Percentiles rank a stretch among this genome's conserved stretches.
Evolutionary conservation across 2,888 invertebrate species (phyloP).

Genomic region (Scaptomyza reducta): DNA sequence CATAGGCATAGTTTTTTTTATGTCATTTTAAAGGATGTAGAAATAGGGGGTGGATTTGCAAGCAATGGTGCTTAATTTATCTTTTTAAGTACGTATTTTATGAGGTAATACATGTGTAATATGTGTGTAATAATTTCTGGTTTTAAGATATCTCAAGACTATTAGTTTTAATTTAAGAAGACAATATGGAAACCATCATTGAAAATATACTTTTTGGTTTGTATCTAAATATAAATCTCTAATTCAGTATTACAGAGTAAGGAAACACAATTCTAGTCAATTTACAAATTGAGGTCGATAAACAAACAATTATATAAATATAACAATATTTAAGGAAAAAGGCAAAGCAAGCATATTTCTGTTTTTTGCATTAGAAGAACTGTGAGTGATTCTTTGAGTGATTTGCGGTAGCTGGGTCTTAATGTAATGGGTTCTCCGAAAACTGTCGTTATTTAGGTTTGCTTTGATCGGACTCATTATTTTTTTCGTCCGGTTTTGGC

Average conservation of each 20-base stretch:
- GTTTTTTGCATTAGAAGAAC: conserved; percentile 23
- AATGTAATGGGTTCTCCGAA: conserved; percentile 18
- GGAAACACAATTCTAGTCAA: conserved; percentile 30
- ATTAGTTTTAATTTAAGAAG: conserved; percentile 3
- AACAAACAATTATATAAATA: conserved; percentile 31
- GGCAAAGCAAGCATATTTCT: conserved; percentile 18
- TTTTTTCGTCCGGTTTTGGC: conserved; percentile 58
- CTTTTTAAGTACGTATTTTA: conserved; percentile 62
- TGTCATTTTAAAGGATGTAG: conserved; percentile 32
- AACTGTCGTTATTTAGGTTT: conserved; percentile 58
- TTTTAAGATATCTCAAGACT: conserved; percentile 16
- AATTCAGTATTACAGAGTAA: conserved; percentile 17
- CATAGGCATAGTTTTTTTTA: conserved; percentile 20
- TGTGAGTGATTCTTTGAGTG: conserved; percentile 32
- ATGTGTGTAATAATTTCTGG: conserved; percentile 28
- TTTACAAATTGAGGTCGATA: conserved; percentile 21
- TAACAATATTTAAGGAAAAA: conserved; percentile 43
- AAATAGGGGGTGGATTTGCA: conserved; percentile 29
- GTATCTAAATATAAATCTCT: conserved; percentile 16
- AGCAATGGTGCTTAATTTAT: conserved; percentile 37
- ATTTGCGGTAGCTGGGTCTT: conserved; percentile 35
- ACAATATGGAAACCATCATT: conserved; percentile 8
- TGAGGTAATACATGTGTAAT: conserved; percentile 61
- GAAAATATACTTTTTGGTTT: conserved; percentile 12
- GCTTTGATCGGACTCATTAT: conserved; percentile 57